Percentiles rank a stretch among this genome's conserved stretches.
Conservation (phyloP, 2,888 invertebrate genomes). For the Rhagium mordax region DNA sequence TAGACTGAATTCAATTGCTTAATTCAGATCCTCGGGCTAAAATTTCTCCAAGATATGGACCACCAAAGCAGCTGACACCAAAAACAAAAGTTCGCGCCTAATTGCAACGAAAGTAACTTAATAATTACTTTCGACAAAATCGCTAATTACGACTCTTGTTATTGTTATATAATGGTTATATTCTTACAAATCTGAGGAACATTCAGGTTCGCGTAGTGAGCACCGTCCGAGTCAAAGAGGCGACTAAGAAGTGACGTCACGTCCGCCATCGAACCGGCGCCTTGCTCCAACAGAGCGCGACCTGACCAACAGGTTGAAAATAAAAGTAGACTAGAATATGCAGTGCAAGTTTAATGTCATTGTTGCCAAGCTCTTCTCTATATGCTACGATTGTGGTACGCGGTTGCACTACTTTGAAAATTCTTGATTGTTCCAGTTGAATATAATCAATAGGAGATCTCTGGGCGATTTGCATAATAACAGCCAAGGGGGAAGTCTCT, state of each 20-base stretch:
- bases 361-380: conserved; percentile 17
- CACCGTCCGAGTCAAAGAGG: background rate
- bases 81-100: background rate
- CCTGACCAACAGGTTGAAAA: conserved; percentile 60
- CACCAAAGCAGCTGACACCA: background rate
- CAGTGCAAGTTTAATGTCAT: conserved; percentile 56
- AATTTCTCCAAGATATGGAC: background rate
- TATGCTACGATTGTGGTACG: background rate
- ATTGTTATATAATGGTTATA: background rate
- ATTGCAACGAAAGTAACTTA: background rate
- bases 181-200: background rate
- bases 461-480: background rate
- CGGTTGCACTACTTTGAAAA: conserved; percentile 5
- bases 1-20: too few species aligned
- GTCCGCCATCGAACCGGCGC: conserved; percentile 52
- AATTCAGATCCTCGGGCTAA: background rate
- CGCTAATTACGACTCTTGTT: background rate
- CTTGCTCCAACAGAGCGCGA: conserved; percentile 62
- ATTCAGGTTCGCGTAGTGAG: background rate
- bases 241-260: conserved; percentile 35
- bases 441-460: conserved; percentile 3
- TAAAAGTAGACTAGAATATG: conserved; percentile 58
- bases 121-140: background rate
- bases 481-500: background rate
- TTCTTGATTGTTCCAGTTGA: background rate